Conservation (phyloP, 2,797 vertebrate genomes). For the Harpagifer antarcticus region DNA sequence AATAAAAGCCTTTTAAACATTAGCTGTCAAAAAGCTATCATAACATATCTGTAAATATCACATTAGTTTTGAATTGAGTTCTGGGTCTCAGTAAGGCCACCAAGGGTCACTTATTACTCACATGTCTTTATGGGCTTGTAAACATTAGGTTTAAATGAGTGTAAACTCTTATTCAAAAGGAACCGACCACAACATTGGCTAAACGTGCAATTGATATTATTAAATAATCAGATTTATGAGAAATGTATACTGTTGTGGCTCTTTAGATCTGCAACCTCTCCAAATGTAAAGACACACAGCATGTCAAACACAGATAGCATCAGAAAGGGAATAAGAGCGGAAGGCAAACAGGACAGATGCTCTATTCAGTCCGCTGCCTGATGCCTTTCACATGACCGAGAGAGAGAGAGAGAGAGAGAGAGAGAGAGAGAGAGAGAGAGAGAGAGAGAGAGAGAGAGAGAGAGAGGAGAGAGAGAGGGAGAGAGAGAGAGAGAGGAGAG, state of each 20-base stretch:
- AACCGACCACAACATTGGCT: background rate
- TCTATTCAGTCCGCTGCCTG: slow-evolving; percentile 71
- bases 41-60: too few species aligned
- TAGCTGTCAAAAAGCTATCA: too few species aligned
- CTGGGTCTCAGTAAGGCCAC: background rate
- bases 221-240: background rate
- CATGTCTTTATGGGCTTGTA: background rate
- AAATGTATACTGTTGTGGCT: background rate
- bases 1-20: too few species aligned
- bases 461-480: too few species aligned
- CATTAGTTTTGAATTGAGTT: too few species aligned
- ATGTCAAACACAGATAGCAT: slow-evolving; percentile 35
- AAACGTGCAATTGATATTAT: background rate
- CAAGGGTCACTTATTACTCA: background rate
- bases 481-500: too few species aligned
- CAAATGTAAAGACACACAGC: slow-evolving; percentile 15
- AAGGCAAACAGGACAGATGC: slow-evolving; percentile 58
- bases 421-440: too few species aligned
- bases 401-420: background rate
- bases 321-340: slow-evolving; percentile 37
- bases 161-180: background rate
- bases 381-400: slow-evolving; percentile 82
- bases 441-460: too few species aligned
- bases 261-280: slow-evolving; percentile 4
- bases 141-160: slow-evolving; percentile 3